Conservation (phyloP, 1,140 invertebrate genomes). For the Drosophila mojavensis region DNA sequence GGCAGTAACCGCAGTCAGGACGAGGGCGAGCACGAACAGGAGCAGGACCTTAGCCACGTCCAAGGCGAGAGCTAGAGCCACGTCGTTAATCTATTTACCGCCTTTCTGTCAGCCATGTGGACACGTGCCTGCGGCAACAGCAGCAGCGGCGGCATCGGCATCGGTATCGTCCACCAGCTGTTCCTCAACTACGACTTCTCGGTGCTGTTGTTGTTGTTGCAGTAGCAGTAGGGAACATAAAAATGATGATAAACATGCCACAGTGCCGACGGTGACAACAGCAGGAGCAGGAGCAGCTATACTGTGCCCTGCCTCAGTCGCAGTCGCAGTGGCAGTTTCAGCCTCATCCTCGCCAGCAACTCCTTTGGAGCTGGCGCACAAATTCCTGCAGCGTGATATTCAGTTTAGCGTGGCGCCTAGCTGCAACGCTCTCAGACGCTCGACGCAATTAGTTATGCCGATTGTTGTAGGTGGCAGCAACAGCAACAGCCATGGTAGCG, state of each 20-base stretch:
- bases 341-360: conserved; percentile 6
- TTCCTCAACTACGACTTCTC: not conserved
- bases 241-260: conserved; percentile 81
- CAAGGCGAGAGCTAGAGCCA: conserved; percentile 74
- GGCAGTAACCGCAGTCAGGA: conserved; percentile 40
- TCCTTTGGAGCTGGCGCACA: conserved; percentile 16
- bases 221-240: conserved; percentile 54
- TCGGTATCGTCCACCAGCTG: not conserved
- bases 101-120: conserved; percentile 81
- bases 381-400: conserved; percentile 73
- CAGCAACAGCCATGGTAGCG: conserved; percentile 12
- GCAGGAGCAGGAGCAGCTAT: conserved; percentile 1
- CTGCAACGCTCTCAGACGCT: conserved; percentile 73
- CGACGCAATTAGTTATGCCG: conserved; percentile 82
- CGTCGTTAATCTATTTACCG: conserved; percentile 84
- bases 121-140: conserved; percentile 70
- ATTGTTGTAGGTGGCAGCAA: conserved; percentile 56
- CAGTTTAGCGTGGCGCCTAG: conserved; percentile 58
- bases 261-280: conserved; percentile 58
- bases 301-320: not conserved
- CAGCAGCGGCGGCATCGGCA: conserved; percentile 21
- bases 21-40: conserved; percentile 26
- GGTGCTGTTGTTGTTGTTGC: conserved; percentile 44
- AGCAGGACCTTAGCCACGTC: conserved; percentile 47
- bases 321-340: conserved; percentile 9